A percentile compares a stretch with the other conserved stretches of the same genome.
Conservation (phyloP, 2,113 vertebrate genomes). For the Tylochromis polylepis region DNA sequence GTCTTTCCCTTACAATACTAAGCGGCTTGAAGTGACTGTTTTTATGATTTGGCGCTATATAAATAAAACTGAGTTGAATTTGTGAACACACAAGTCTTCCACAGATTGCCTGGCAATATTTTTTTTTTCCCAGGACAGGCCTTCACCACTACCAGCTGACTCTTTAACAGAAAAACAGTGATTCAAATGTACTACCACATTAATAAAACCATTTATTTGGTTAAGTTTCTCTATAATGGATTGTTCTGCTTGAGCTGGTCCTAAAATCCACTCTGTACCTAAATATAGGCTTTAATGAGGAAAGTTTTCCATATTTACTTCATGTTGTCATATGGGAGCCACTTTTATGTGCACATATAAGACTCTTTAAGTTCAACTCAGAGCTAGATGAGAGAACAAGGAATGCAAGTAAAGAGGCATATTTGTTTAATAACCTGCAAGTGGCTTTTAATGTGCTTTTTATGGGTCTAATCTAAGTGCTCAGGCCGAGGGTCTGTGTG, state of each 20-base stretch:
- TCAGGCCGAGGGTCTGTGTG: background rate
- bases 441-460: background rate
- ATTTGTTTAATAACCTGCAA: slow-evolving; percentile 13
- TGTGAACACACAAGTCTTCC: background rate
- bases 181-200: background rate
- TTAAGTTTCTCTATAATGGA: background rate
- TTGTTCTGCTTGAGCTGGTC: background rate
- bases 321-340: background rate
- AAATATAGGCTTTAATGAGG: slow-evolving; percentile 29
- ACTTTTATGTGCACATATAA: slow-evolving; percentile 8
- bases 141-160: background rate
- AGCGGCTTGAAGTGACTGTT: background rate
- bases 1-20: background rate
- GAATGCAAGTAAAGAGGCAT: background rate
- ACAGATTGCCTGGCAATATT: background rate
- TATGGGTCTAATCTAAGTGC: background rate
- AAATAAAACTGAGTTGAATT: background rate
- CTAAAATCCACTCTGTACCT: slow-evolving; percentile 10
- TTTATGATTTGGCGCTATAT: background rate
- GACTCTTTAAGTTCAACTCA: background rate
- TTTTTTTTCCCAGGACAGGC: background rate
- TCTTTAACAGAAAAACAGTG: too few relatives aligned
- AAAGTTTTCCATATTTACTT: slow-evolving; percentile 6
- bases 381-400: background rate
- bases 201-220: background rate